Evolutionary conservation across 2,113 vertebrate species (phyloP), one percentile per base, ranked within the genome.

Genomic region (Pseudorhombus dupliciocellatus): DNA sequence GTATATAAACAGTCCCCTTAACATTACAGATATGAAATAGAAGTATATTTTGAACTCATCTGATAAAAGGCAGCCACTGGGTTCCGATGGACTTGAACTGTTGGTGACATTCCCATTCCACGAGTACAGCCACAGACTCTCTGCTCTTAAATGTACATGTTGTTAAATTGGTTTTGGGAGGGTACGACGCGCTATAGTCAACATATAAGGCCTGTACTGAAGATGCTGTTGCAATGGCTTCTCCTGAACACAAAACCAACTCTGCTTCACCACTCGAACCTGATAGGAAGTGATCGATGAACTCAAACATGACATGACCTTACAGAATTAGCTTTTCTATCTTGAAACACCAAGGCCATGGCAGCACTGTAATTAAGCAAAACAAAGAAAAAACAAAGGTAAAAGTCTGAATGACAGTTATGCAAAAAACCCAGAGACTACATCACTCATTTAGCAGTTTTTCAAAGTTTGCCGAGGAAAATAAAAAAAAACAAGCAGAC

Each of bases 371-470:
- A 84, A 59, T 67, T 71, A 86, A 87, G 63, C 22, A 66, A 83
- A 80, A 75, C 4, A 44, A 73, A 70, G 6, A 89, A 90, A 94
- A 78, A 57, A 24, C 1, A 31, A 83, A 80, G 54, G n/a, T 12
- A 92, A 77, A 93, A 69, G 89, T 85, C 90, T 89, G 80, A 81
- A 83, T 92, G 92, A 92, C 89, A 91, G 93, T 50, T 70, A 93
- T 90, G 93, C 86, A 83, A 89, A 93, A 93, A 94, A 50, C 14
- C 92, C 92, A 94, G 90, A 93, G 76, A 90, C 94, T 93, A 96
- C 95, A 96, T 93, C 94, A 93, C 94, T 93, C 89, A 90, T 92
- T 93, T 92, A 94, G 94, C 94, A 94, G 82, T 87, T 91, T 90
- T 90, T 90, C 68, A 90, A 90, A 91, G 86, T 87, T 90, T 81